Evolutionary conservation across 2,113 vertebrate genomes (phyloP).

Genomic region (Bothrops jararaca): DNA sequence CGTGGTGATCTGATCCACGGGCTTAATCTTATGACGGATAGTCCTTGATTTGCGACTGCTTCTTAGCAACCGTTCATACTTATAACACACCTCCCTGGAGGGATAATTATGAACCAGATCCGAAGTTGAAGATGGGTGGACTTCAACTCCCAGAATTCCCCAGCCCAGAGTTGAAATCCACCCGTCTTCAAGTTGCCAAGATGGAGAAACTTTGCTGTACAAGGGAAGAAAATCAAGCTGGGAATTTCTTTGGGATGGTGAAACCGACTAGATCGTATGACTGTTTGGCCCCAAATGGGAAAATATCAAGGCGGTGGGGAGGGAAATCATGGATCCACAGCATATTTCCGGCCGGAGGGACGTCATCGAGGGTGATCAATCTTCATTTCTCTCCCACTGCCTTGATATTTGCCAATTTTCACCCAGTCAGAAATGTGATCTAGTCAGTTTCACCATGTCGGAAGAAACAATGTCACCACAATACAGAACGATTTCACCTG

Average conservation of each 20-base stretch:
- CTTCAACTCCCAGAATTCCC: background rate
- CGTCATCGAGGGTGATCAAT: background rate
- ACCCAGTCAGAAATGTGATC: background rate
- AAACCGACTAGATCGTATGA: background rate
- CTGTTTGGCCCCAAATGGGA: background rate
- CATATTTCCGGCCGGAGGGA: background rate
- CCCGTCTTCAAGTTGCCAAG: background rate
- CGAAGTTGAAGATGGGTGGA: background rate
- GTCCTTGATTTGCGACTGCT: no score
- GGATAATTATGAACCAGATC: no score
- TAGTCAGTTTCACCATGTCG: background rate
- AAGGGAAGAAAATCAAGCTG: background rate
- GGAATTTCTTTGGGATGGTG: background rate
- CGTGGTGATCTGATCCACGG: rapidly evolving
- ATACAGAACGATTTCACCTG: background rate
- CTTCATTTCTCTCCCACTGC: background rate
- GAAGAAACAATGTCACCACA: background rate
- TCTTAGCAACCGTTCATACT: no score
- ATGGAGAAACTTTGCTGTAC: background rate
- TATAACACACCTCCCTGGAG: no score
- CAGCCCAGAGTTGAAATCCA: background rate
- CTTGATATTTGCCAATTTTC: background rate
- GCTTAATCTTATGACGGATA: background rate
- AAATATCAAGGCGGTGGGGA: background rate
- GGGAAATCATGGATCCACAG: background rate